Base-by-base conservation (phyloP, 2,888 invertebrate genomes). In the Beris morrisii region DNA sequence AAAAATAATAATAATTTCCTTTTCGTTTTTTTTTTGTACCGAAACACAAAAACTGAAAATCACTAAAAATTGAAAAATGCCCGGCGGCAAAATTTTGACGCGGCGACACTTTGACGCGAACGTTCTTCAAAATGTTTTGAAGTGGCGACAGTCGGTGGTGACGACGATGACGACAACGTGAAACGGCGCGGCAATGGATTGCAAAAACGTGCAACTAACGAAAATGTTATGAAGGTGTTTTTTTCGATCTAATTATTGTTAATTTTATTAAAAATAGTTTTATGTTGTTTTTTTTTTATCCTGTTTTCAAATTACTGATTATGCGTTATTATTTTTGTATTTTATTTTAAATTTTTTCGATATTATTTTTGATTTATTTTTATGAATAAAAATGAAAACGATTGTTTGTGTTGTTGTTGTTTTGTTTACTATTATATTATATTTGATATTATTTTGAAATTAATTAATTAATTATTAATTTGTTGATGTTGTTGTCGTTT, bases 401-500 rank as follows among this genome's bases (percentile, higher is more conserved):
- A 65, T 55, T n/a, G 44, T 68, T 56, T 67, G 57, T 70, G 53
- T 69, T 68, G 57, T 61, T 69, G 22, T 58, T 44, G 13, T 67
- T 63, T 61, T 9, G 11, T 43, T 66, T 13, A 15, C 56, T 64
- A 61, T 63, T 55, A 50, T 46, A 59, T 64, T 67, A 13, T 53
- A 61, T 57, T 57, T 63, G 9, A 38, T 65, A n/a, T 63, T 55
- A 22, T 45, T 57, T 57, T 69, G 55, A 66, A n/a, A 44, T 22
- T 46, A 57, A 45, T 57, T 43, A n/a, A 22, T 54, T 54, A 45
- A 53, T 31, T 55, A 52, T 66, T 44, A 46, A 32, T 43, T 31
- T 44, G 43, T 54, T 43, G n/a, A 54, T 45, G 63, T 15, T 28
- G 63, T 55, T n/a, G 32, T 69, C 52, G 66, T 52, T 70, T 68